Evolutionary conservation across 2,113 vertebrate species (phyloP), one percentile per base, ranked within the genome.

Genomic region (Steatornis caripensis): DNA sequence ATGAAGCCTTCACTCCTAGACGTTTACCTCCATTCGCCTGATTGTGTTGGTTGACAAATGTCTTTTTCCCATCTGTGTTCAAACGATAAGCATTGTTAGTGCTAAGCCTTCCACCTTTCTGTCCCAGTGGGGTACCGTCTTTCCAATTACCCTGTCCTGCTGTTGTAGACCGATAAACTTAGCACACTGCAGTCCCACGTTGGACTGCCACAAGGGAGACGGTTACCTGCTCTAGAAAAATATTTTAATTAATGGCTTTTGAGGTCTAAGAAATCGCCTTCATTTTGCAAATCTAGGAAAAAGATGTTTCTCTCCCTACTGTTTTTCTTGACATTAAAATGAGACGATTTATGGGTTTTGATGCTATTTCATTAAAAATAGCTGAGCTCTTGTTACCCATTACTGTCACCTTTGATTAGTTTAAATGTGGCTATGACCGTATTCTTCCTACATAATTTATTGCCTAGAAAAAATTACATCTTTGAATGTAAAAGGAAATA

Each of bases 371-470:
- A 90, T 93, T 94, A 96, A 88, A 93, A 90, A 88, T 82, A 77
- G 76, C 80, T 76, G 86, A 89, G 49, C 65, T 72, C 32, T 60
- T 78, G 60, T 77, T 87, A 89, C 37, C 77, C 91, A 84, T 94
- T 92, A 91, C 84, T 91, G 96, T 90, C 91, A 93, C 13, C 57
- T 91, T 89, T 23, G 12, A 94, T 96, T 93, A 96, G 37, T 61
- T 90, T 65, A 76, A 91, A 72, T 27, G 14, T 10, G 13, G 20
- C 54, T 91, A n/a, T 58, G 58, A 83, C 70, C 1, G 0, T 53
- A 60, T 74, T 54, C 82, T 91, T 94, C 83, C 75, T 96, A 74
- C 83, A 97, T 95, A 95, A 96, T 85, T 89, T 76, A 96, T 81
- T 24, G 77, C 46, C 27, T 86, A 80, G 66, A 30, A 94, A 85